Percentiles rank a stretch among this genome's conserved stretches.
Conservation (phyloP, 2,888 invertebrate genomes). For the Eumacrocentrus americanus region DNA sequence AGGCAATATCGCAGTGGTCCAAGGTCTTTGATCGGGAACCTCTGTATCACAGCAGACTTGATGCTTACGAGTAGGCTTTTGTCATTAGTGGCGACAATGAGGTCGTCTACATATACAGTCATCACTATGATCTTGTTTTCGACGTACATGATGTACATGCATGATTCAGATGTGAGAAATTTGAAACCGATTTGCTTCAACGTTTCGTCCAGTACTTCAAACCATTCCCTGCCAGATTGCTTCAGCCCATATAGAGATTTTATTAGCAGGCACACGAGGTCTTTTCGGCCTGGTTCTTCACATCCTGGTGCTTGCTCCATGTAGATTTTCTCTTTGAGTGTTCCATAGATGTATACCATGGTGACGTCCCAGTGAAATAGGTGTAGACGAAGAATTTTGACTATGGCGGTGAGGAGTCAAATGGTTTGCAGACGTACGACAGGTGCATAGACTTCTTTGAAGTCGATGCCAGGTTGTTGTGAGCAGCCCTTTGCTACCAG, state of each 20-base stretch:
- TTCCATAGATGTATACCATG: conserved; percentile 35
- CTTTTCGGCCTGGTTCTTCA: background rate
- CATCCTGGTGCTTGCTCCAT: conserved; percentile 30
- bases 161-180: conserved; percentile 23
- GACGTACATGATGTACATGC: conserved; percentile 17
- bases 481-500: conserved; percentile 19
- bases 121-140: conserved; percentile 21
- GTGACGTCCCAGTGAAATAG: conserved; percentile 33
- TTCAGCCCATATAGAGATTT: conserved; percentile 31
- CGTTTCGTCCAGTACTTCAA: conserved; percentile 2
- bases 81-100: conserved; percentile 3
- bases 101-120: conserved; percentile 23
- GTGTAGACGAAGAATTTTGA: conserved; percentile 30
- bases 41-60: background rate
- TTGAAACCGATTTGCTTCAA: conserved; percentile 5
- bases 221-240: conserved; percentile 28
- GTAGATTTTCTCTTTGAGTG: conserved; percentile 30
- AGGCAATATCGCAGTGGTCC: conserved; percentile 3
- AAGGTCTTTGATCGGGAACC: conserved; percentile 14
- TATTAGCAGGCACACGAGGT: conserved; percentile 20
- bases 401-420: conserved; percentile 30
- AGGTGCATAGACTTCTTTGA: conserved; percentile 33
- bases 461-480: conserved; percentile 23
- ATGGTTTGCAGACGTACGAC: conserved; percentile 17
- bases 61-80: background rate